Conservation (phyloP, 2,113 vertebrate species). For the Scomber japonicus region DNA sequence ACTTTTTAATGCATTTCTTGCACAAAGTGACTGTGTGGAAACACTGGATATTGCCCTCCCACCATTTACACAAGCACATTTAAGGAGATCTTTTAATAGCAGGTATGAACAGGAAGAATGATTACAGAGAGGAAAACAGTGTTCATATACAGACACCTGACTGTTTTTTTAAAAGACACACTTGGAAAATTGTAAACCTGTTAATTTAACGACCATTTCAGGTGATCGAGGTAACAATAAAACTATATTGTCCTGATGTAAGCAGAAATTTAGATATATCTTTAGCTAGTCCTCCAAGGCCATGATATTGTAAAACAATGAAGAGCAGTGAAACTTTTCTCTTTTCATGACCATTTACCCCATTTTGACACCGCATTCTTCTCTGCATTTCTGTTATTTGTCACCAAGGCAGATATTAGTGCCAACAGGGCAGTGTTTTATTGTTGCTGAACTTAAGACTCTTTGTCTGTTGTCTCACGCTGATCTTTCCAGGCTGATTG, state of each 20-base stretch:
- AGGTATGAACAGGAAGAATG: too few species aligned
- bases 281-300: neutral
- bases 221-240: neutral
- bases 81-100: too few species aligned
- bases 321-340: neutral
- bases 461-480: conserved; percentile 3
- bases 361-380: conserved; percentile 16
- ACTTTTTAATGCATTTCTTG: too few species aligned
- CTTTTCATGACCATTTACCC: conserved; percentile 3
- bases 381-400: conserved; percentile 17
- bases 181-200: too few species aligned
- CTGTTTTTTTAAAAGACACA: too few species aligned
- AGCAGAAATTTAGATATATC: neutral
- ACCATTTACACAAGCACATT: too few species aligned
- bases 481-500: conserved; percentile 12
- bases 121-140: too few species aligned
- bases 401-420: neutral
- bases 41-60: too few species aligned
- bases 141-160: too few species aligned
- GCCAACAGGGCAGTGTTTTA: conserved; percentile 1
- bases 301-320: neutral
- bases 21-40: too few species aligned
- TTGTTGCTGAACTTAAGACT: conserved; percentile 27
- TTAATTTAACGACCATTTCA: neutral
- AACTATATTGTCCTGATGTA: neutral